phyloP scores from a whole-genome alignment of 2,888 invertebrate genomes.

The Acanthosepion pharaonis region DNA sequence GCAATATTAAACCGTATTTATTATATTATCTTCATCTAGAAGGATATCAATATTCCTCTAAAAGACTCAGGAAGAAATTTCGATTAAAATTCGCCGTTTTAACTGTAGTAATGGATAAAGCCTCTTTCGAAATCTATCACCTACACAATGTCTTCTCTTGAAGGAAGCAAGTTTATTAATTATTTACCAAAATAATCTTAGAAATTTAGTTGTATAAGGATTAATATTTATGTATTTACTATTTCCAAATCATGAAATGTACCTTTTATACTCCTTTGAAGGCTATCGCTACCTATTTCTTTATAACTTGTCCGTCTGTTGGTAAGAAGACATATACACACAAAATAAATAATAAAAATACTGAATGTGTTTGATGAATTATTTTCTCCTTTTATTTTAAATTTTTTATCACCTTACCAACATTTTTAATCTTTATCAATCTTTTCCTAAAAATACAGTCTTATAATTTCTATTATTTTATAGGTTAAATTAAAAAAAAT shows the following conservation, averaged over 20 bases:
- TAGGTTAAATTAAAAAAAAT: not conserved
- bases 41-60: not conserved
- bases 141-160: not conserved
- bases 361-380: not conserved
- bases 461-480: not conserved
- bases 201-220: not conserved
- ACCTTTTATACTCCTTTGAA: not conserved
- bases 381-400: not conserved
- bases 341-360: too few relatives aligned
- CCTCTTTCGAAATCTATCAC: not conserved
- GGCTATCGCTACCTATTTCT: not conserved
- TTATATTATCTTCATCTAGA: not conserved
- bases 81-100: not conserved
- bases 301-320: not conserved
- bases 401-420: not conserved
- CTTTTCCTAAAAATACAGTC: not conserved
- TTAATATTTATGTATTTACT: not conserved
- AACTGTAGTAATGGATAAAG: not conserved
- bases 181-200: not conserved
- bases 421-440: not conserved
- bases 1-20: not conserved
- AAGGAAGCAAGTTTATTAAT: not conserved
- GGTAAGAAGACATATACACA: not conserved
- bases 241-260: not conserved
- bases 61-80: not conserved